These are phyloP conservation scores for Volucella bombylans DNA, from an alignment of 2,888 invertebrate species.

Conservation along the genomic window DNA sequence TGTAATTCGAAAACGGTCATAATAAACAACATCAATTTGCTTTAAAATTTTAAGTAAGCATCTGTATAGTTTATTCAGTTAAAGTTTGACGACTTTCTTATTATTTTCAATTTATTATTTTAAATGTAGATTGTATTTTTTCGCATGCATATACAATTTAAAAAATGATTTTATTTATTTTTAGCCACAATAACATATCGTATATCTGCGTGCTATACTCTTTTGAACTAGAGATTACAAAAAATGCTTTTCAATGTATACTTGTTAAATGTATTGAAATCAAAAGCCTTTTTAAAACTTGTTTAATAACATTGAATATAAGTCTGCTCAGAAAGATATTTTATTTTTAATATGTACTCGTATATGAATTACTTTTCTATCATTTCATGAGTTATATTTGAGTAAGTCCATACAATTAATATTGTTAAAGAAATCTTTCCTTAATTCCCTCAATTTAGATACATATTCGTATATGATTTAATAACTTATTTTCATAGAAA, in stretches of 20 bases:
- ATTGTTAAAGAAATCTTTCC: too few relatives aligned
- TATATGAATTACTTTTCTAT: too few relatives aligned
- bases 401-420: too few relatives aligned
- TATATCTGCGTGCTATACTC: slow-evolving; percentile 31
- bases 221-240: slow-evolving; percentile 3
- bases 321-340: background rate
- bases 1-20: too few relatives aligned
- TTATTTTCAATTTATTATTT: background rate
- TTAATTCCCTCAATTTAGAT: too few relatives aligned
- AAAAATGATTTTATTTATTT: background rate
- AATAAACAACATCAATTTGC: too few relatives aligned
- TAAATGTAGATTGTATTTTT: background rate
- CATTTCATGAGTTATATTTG: too few relatives aligned
- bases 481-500: too few relatives aligned
- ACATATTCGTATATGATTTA: too few relatives aligned
- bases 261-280: slow-evolving; percentile 6
- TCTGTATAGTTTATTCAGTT: too few relatives aligned
- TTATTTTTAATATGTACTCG: background rate
- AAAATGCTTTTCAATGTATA: slow-evolving; percentile 9
- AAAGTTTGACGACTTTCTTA: background rate
- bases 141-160: too few relatives aligned
- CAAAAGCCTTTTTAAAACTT: background rate
- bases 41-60: too few relatives aligned
- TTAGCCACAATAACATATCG: slow-evolving; percentile 60
- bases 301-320: background rate